phyloP scores from a whole-genome alignment of 2,797 vertebrate species.

The Xenops minutus region DNA sequence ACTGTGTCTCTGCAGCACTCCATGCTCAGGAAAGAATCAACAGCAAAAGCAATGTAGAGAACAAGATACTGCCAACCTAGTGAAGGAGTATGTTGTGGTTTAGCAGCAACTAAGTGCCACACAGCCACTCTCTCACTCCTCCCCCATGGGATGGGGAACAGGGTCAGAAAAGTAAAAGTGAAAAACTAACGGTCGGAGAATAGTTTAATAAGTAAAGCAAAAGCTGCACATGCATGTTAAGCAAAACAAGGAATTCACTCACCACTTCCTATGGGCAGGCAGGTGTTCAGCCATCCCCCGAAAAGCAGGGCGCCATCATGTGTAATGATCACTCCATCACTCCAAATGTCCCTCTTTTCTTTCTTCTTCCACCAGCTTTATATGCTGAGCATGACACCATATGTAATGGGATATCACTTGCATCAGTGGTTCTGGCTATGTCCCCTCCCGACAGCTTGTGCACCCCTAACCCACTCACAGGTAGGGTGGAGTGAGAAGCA shows the following conservation, averaged over 20 bases:
- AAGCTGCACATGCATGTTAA: not conserved
- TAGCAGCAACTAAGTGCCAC: not conserved
- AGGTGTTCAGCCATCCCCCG: not conserved
- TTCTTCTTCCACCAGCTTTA: not conserved
- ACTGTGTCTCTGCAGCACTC: not conserved
- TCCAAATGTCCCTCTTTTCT: not conserved
- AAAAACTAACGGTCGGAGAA: not conserved
- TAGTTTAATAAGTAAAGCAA: not conserved
- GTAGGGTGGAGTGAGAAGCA: not conserved
- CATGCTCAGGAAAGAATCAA: not conserved
- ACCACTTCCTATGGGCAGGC: not conserved
- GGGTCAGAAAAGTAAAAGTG: not conserved
- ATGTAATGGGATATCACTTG: not conserved
- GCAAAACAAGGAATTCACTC: not conserved
- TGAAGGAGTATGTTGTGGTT: not conserved
- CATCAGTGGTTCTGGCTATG: not conserved
- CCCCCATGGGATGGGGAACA: rapidly evolving
- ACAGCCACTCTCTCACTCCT: not conserved
- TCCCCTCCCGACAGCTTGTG: not conserved
- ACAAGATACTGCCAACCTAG: not conserved
- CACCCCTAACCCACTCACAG: not conserved
- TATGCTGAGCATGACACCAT: not conserved
- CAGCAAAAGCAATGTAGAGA: not conserved
- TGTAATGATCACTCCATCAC: rapidly evolving
- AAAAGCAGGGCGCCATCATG: not conserved